phyloP scores from a whole-genome alignment of 2,797 vertebrate genomes.

The Falco cherrug region DNA sequence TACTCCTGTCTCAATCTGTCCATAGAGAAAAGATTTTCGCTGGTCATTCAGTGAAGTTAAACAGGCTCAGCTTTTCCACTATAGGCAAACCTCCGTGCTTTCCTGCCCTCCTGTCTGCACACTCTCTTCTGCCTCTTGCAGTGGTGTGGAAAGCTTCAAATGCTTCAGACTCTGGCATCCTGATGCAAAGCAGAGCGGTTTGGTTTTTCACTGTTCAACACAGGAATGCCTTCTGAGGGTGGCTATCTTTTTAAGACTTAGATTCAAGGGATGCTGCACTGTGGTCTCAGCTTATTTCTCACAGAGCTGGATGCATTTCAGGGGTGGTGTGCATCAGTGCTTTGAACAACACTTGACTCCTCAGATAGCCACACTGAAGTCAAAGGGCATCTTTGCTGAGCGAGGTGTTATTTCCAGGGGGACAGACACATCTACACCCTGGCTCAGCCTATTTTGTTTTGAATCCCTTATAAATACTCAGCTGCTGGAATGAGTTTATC shows the following conservation, averaged over 20 bases:
- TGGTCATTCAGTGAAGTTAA: background rate
- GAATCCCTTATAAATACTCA: conserved; percentile 6
- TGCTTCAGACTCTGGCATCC: background rate
- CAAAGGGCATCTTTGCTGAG: conserved; percentile 1
- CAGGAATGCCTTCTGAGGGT: background rate
- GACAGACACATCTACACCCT: background rate
- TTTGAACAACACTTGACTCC: background rate
- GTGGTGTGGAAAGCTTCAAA: background rate
- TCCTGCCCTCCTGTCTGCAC: background rate
- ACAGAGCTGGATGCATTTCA: conserved; percentile 6
- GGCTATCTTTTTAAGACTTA: background rate
- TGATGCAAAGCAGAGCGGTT: background rate
- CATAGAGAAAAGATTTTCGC: background rate
- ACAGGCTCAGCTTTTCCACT: background rate
- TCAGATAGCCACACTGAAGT: background rate
- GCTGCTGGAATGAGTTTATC: conserved; percentile 27
- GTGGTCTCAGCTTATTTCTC: conserved; percentile 26
- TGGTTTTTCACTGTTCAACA: background rate
- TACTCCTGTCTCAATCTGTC: background rate
- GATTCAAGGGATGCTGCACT: background rate
- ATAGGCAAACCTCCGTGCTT: background rate
- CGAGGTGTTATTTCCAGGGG: conserved; percentile 8
- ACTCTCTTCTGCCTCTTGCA: background rate
- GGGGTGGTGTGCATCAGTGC: background rate
- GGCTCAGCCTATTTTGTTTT: conserved; percentile 38